Evolutionary conservation across 2,113 vertebrate species (phyloP).

Genomic region (Tricholaema leucomelas): DNA sequence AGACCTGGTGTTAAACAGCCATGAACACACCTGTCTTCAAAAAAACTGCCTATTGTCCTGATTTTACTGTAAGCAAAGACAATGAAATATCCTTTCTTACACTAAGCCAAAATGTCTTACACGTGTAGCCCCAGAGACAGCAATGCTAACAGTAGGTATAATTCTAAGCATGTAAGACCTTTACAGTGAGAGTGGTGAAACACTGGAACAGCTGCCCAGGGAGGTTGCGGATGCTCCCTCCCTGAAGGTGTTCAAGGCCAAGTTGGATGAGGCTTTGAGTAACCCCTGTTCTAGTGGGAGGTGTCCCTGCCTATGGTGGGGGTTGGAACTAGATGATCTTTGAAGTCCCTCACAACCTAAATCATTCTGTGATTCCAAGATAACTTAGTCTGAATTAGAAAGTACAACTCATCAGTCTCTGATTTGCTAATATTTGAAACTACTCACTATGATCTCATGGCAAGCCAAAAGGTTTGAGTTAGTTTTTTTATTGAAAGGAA

Average conservation of each 20-base stretch:
- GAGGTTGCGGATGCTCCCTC: no score
- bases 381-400: neutral
- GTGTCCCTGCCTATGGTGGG: no score
- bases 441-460: neutral
- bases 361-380: no score
- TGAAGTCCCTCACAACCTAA: no score
- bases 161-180: neutral
- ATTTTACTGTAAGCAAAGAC: neutral
- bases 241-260: no score
- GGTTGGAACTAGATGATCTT: no score
- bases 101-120: neutral
- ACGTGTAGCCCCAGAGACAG: neutral
- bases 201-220: no score
- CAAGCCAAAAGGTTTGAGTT: neutral
- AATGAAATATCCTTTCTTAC: neutral
- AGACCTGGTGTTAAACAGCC: neutral
- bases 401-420: neutral
- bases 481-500: neutral
- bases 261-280: no score
- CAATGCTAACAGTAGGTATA: neutral
- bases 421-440: neutral
- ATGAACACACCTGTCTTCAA: neutral
- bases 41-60: neutral
- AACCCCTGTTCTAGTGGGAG: no score
- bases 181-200: no score